These are phyloP conservation scores for Telmatherina bonti DNA, from an alignment of 2,797 vertebrate species.

Conservation along the genomic window DNA sequence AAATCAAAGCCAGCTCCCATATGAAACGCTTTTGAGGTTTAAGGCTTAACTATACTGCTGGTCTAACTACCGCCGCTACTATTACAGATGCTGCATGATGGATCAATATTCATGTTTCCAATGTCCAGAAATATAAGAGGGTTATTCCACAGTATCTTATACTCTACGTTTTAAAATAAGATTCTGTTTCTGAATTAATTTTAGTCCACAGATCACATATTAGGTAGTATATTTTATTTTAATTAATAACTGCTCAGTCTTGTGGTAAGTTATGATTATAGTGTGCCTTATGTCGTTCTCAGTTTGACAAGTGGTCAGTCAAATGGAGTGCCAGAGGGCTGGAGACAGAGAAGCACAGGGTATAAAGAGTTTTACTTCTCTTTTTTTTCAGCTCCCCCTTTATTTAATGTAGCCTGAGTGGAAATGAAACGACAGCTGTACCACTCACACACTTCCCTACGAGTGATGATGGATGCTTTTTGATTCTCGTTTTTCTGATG, in stretches of 20 bases:
- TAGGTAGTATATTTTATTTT: slow-evolving; percentile 50
- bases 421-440: slow-evolving; percentile 74
- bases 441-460: slow-evolving; percentile 38
- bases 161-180: slow-evolving; percentile 30
- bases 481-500: slow-evolving; percentile 66
- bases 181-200: slow-evolving; percentile 48
- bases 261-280: slow-evolving; percentile 58
- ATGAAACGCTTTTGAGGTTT: slow-evolving; percentile 82
- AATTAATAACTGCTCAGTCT: slow-evolving; percentile 62
- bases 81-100: slow-evolving; percentile 71
- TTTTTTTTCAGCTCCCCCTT: slow-evolving; percentile 52
- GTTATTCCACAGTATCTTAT: slow-evolving; percentile 31
- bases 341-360: slow-evolving; percentile 37
- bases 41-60: slow-evolving; percentile 70
- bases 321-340: slow-evolving; percentile 54
- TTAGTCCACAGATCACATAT: slow-evolving; percentile 35
- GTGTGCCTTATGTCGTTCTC: slow-evolving; percentile 43
- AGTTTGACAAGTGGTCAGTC: slow-evolving; percentile 80
- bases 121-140: slow-evolving; percentile 15
- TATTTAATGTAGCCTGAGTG: slow-evolving; percentile 69
- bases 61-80: slow-evolving; percentile 76
- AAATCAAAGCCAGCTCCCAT: slow-evolving; percentile 83
- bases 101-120: slow-evolving; percentile 63
- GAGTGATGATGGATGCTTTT: slow-evolving; percentile 77
- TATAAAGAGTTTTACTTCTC: slow-evolving; percentile 24